Evolutionary conservation across 2,797 vertebrate genomes (phyloP).

Genomic region (Toxotes lorentzi): DNA sequence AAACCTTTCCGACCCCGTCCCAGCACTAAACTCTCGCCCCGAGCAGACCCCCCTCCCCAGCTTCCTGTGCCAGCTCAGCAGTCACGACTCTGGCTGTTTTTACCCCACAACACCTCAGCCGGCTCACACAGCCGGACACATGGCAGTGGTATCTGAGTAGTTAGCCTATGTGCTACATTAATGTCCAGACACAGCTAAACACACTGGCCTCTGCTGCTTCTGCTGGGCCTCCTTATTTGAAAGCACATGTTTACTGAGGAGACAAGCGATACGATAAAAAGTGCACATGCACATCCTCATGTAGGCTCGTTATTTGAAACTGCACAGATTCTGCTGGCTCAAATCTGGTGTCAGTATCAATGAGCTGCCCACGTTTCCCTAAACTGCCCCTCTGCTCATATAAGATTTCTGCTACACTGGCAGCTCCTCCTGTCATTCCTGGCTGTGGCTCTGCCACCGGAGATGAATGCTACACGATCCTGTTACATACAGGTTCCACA

Average conservation of each 20-base stretch:
- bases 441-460: constrained; percentile 5
- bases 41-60: too few species aligned
- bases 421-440: constrained; percentile 39
- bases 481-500: constrained; percentile 39
- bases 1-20: neutral
- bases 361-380: constrained; percentile 9
- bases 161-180: neutral
- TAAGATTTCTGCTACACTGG: constrained; percentile 46
- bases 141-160: constrained; percentile 12
- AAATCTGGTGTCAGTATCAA: neutral
- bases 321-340: neutral
- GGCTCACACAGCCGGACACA: constrained; percentile 9
- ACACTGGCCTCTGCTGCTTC: neutral
- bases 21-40: neutral
- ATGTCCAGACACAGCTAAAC: neutral
- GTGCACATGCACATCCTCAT: neutral
- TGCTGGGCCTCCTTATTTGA: neutral
- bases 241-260: neutral
- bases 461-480: constrained; percentile 19
- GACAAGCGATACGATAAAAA: neutral
- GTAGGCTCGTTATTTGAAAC: neutral
- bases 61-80: neutral
- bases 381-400: neutral
- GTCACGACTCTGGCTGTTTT: constrained; percentile 5
- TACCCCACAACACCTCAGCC: neutral